Evolutionary conservation across 2,797 vertebrate genomes (phyloP).

Genomic region (Hypotaenidia philippensis): DNA sequence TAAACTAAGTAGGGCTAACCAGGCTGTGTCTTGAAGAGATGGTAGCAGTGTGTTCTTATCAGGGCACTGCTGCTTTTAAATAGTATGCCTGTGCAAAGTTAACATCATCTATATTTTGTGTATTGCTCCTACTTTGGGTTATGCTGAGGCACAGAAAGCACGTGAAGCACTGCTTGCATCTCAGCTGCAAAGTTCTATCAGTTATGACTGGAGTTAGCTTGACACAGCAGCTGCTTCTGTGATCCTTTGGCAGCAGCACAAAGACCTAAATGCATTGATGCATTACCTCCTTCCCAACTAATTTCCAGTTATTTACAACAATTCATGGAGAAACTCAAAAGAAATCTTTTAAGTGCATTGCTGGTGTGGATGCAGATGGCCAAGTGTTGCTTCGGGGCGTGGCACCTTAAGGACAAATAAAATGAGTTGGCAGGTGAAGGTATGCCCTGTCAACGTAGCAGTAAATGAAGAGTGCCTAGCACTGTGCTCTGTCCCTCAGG

Average conservation of each 20-base stretch:
- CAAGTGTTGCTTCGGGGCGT: not conserved
- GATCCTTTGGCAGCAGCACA: not conserved
- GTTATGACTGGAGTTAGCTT: not conserved
- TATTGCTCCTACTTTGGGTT: not conserved
- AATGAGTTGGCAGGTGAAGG: not conserved
- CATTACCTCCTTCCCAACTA: not conserved
- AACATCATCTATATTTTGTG: not conserved
- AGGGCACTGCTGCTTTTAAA: not conserved
- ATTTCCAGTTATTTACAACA: not conserved
- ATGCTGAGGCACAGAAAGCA: not conserved
- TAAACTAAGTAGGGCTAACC: not conserved
- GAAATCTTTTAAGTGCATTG: not conserved
- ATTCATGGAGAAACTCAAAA: not conserved
- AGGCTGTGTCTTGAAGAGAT: not conserved
- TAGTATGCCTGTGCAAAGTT: not conserved
- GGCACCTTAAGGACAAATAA: not conserved
- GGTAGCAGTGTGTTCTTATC: not conserved
- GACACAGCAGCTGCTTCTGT: not conserved
- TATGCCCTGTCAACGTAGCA: not conserved
- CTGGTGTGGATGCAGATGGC: not conserved
- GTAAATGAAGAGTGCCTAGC: not conserved
- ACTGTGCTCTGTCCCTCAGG: rapidly evolving
- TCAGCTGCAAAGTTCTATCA: not conserved
- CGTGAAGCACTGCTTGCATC: not conserved
- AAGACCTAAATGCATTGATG: not conserved